These are phyloP conservation scores for Anoplius nigerrimus DNA, from an alignment of 2,888 invertebrate species.

Conservation along the genomic window DNA sequence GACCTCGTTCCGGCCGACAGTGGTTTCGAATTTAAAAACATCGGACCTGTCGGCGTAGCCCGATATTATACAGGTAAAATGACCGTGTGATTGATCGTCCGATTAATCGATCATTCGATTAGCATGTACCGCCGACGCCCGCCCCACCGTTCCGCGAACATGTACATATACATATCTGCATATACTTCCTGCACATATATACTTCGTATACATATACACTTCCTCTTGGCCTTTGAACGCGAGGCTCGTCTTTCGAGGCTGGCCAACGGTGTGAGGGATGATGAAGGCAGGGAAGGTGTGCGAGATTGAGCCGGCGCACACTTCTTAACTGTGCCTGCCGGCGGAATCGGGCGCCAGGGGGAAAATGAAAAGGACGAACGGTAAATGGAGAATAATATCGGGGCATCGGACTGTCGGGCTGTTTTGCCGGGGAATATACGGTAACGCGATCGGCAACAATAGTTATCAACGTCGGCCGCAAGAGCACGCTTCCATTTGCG, in stretches of 20 bases:
- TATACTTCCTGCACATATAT: too few relatives aligned
- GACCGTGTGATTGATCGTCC: constrained; percentile 41
- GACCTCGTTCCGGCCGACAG: background rate
- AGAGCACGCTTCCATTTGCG: constrained; percentile 12
- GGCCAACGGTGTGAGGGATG: too few relatives aligned
- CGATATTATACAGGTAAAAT: constrained; percentile 26
- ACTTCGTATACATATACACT: too few relatives aligned
- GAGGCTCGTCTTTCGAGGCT: too few relatives aligned
- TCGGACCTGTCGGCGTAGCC: background rate
- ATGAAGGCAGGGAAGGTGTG: too few relatives aligned
- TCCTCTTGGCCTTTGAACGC: too few relatives aligned
- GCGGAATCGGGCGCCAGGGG: background rate
- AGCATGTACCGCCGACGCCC: constrained; percentile 11
- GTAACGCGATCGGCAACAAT: too few relatives aligned
- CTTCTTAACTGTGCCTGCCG: constrained; percentile 33
- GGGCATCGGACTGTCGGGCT: constrained; percentile 21
- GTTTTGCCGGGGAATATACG: background rate
- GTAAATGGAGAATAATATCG: background rate
- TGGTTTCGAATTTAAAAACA: constrained; percentile 27
- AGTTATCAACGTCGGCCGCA: too few relatives aligned
- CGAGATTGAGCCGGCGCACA: constrained; percentile 28
- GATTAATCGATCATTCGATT: constrained; percentile 51
- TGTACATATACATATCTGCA: too few relatives aligned
- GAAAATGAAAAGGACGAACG: background rate
- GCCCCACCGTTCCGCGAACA: too few relatives aligned